Conservation (phyloP, 2,797 vertebrate species). For the Cryptoblepharus egeriae region DNA sequence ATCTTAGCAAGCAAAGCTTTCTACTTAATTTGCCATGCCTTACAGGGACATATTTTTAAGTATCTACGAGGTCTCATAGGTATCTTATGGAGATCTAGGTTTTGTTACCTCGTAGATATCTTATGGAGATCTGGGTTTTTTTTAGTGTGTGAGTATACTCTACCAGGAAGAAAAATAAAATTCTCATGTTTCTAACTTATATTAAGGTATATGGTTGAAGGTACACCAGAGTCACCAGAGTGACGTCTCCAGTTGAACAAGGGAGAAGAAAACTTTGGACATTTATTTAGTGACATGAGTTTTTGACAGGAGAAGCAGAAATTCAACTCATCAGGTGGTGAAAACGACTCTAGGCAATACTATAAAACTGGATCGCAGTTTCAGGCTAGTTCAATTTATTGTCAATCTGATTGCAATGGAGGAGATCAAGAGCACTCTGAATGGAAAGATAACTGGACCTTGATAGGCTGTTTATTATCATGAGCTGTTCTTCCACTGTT, state of each 20-base stretch:
- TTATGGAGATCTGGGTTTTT: neutral
- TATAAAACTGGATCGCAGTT: neutral
- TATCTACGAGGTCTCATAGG: too few species aligned
- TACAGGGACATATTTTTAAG: neutral
- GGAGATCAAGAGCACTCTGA: neutral
- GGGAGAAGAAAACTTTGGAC: neutral
- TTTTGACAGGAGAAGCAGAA: neutral
- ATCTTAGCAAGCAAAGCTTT: too few species aligned
- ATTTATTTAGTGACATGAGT: neutral
- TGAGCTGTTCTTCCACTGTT: neutral
- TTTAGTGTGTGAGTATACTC: neutral
- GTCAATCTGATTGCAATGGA: neutral
- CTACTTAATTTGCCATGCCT: too few species aligned
- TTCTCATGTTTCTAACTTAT: neutral
- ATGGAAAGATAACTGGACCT: neutral
- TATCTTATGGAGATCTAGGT: neutral
- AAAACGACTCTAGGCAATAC: neutral
- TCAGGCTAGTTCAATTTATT: neutral
- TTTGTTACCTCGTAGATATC: neutral
- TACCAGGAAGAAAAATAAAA: neutral
- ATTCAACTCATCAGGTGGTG: neutral
- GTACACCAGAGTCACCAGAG: neutral
- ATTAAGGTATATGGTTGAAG: too few species aligned
- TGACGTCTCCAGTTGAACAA: neutral
- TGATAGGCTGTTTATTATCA: neutral